phyloP scores from a whole-genome alignment of 2,113 vertebrate species.

The Sorex fumeus region DNA sequence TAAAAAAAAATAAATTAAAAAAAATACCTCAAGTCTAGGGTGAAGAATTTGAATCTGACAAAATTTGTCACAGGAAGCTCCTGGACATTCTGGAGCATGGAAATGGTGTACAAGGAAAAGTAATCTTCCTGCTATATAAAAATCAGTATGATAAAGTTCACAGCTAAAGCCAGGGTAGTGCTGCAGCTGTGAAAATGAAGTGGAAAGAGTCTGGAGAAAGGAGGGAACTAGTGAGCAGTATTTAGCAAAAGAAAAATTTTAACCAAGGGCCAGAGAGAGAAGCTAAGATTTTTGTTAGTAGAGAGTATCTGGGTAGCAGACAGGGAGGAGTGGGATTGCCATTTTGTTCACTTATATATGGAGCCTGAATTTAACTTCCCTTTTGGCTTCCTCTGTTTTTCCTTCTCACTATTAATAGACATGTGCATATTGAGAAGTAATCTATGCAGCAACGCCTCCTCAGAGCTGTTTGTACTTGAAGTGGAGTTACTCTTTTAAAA shows the following conservation, averaged over 20 bases:
- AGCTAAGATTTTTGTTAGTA: constrained; percentile 9
- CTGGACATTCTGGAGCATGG: background rate
- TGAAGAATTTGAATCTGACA: constrained; percentile 38
- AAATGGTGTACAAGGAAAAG: background rate
- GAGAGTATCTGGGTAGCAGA: background rate
- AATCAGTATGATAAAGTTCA: constrained; percentile 21
- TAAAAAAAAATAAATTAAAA: no score
- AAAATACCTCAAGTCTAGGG: background rate
- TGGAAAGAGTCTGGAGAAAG: background rate
- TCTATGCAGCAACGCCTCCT: constrained; percentile 42
- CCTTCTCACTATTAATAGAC: constrained; percentile 61
- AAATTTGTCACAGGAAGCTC: background rate
- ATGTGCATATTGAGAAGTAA: constrained; percentile 29
- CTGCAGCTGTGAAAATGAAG: background rate
- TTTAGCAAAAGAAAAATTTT: background rate
- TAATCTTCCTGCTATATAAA: background rate
- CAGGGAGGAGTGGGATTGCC: background rate
- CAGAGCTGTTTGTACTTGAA: constrained; percentile 17
- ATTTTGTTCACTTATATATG: background rate
- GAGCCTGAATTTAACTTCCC: constrained; percentile 51
- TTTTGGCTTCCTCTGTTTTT: constrained; percentile 61
- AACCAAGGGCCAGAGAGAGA: background rate
- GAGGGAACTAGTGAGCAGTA: background rate
- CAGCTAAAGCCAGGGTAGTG: background rate
- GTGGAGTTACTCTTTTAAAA: background rate